Conservation (phyloP, 1,140 invertebrate species). For the Armadillidium nasatum region DNA sequence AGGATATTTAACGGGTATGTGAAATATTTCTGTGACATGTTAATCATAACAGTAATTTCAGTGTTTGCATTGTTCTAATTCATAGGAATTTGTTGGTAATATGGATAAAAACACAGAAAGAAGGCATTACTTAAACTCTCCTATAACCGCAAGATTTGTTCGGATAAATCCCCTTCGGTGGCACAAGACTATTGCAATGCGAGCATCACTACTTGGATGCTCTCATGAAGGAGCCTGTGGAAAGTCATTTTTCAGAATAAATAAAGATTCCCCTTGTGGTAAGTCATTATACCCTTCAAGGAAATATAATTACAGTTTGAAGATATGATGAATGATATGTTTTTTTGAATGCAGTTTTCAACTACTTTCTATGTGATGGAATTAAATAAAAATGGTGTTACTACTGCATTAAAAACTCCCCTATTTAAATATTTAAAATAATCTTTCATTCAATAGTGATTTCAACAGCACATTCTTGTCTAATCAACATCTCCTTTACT, state of each 20-base stretch:
- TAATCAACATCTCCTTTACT: too few species aligned
- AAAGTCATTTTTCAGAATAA: conserved; percentile 55
- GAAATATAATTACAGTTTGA: neutral
- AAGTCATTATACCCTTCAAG: conserved; percentile 41
- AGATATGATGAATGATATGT: too few species aligned
- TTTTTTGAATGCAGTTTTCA: too few species aligned
- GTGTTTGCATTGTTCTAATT: neutral
- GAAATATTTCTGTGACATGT: neutral
- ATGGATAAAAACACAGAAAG: conserved; percentile 55
- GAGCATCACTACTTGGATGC: conserved; percentile 56
- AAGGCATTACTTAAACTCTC: conserved; percentile 56
- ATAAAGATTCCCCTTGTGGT: conserved; percentile 55
- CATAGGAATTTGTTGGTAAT: conserved; percentile 57
- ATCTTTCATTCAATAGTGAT: too few species aligned
- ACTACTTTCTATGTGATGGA: too few species aligned
- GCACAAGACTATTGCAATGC: conserved; percentile 54
- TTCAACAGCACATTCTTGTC: too few species aligned
- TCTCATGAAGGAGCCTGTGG: conserved; percentile 54
- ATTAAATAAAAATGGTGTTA: too few species aligned
- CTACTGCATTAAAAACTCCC: too few species aligned
- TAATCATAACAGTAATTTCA: neutral
- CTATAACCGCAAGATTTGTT: conserved; percentile 55
- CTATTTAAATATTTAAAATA: too few species aligned
- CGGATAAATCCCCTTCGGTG: conserved; percentile 56
- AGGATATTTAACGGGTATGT: conserved; percentile 28